A percentile compares a stretch with the other conserved stretches of the same genome.
phyloP scores from a whole-genome alignment of 2,888 invertebrate species.

The Acronicta aceris region DNA sequence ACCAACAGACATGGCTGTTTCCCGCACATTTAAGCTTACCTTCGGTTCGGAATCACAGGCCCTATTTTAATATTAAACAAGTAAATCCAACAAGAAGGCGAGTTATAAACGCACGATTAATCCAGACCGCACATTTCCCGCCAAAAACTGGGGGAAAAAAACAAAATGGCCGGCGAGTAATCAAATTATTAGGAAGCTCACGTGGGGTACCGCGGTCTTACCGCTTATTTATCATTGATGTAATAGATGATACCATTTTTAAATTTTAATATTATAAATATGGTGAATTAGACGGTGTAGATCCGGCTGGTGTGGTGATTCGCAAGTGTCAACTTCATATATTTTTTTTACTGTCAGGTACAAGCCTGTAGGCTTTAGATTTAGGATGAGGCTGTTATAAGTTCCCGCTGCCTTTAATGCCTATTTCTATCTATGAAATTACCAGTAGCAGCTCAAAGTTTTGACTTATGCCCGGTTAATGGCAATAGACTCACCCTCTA shows the following conservation, averaged over 20 bases:
- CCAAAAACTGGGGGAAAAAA: constrained; percentile 61
- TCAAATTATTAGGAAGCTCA: constrained; percentile 77
- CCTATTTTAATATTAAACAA: constrained; percentile 64
- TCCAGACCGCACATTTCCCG: constrained; percentile 57
- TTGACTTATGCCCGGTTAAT: too few relatives aligned
- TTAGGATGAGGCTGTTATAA: too few relatives aligned
- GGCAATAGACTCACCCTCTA: too few relatives aligned
- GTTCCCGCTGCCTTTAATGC: too few relatives aligned
- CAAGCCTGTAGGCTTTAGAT: too few relatives aligned
- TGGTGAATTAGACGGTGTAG: too few relatives aligned
- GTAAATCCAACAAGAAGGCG: constrained; percentile 57
- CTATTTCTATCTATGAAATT: too few relatives aligned
- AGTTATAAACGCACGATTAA: constrained; percentile 67
- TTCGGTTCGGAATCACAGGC: constrained; percentile 57
- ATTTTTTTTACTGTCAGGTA: too few relatives aligned
- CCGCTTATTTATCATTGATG: constrained; percentile 75
- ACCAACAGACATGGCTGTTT: constrained; percentile 41
- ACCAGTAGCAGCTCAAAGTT: too few relatives aligned
- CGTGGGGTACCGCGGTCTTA: constrained; percentile 72
- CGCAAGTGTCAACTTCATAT: too few relatives aligned
- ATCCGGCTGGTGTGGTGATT: too few relatives aligned
- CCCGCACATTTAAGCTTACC: constrained; percentile 35
- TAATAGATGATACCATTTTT: constrained; percentile 71
- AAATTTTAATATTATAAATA: constrained; percentile 29
- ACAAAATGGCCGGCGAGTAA: constrained; percentile 72